These are phyloP conservation scores for Stigmatopora nigra DNA, from an alignment of 2,113 vertebrate genomes.

Conservation along the genomic window DNA sequence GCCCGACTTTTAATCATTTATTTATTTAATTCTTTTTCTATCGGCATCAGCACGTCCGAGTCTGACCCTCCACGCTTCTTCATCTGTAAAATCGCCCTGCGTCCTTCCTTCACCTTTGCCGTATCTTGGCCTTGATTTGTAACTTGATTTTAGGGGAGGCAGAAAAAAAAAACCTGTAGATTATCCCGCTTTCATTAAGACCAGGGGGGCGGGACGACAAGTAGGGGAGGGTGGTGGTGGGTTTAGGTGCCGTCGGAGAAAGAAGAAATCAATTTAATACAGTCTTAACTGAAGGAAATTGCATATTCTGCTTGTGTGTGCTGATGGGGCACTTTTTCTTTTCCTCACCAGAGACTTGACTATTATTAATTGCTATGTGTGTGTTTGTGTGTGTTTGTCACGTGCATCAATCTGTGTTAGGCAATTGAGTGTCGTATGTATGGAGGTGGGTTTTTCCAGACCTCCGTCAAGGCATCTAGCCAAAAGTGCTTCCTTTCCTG, in stretches of 20 bases:
- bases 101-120: slow-evolving; percentile 65
- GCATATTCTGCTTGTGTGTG: slow-evolving; percentile 77
- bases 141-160: slow-evolving; percentile 70
- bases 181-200: slow-evolving; percentile 70
- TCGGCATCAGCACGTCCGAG: slow-evolving; percentile 30
- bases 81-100: slow-evolving; percentile 62
- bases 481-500: slow-evolving; percentile 43
- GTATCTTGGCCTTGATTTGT: slow-evolving; percentile 71
- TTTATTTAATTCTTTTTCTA: slow-evolving; percentile 4
- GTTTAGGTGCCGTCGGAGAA: slow-evolving; percentile 62
- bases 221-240: slow-evolving; percentile 17
- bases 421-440: slow-evolving; percentile 20
- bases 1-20: slow-evolving; percentile 18
- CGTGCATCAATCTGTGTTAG: slow-evolving; percentile 19
- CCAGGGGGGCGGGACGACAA: not conserved
- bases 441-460: slow-evolving; percentile 51
- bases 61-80: slow-evolving; percentile 51
- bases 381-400: slow-evolving; percentile 29
- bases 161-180: slow-evolving; percentile 71
- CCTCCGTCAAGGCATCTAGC: slow-evolving; percentile 27
- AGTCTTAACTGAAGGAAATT: slow-evolving; percentile 79
- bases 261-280: slow-evolving; percentile 81
- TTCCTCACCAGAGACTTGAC: slow-evolving; percentile 72
- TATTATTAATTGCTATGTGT: slow-evolving; percentile 75
- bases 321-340: slow-evolving; percentile 74